A percentile compares a stretch with the other conserved stretches of the same genome.
Conservation (phyloP, 2,113 vertebrate genomes). For the Brachyhypopomus occidentalis region DNA sequence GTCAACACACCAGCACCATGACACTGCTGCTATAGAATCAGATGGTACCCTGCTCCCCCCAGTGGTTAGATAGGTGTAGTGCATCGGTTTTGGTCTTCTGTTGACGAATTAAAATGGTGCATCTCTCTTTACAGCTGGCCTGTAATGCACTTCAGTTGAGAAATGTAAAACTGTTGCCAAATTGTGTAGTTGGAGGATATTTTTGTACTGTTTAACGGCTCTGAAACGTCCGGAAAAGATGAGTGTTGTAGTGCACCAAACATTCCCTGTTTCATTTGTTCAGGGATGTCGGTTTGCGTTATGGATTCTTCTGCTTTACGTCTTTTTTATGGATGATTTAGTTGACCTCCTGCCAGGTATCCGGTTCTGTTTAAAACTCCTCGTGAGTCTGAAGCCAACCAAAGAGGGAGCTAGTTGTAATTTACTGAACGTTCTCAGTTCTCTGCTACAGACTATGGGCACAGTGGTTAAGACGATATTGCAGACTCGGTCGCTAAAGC, state of each 20-base stretch:
- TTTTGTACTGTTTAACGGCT: background rate
- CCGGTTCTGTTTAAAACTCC: background rate
- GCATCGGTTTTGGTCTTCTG: background rate
- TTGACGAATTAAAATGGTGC: background rate
- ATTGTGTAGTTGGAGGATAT: background rate
- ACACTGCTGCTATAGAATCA: background rate
- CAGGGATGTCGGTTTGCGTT: background rate
- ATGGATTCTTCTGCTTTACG: background rate
- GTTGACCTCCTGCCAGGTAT: background rate
- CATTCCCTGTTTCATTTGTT: background rate
- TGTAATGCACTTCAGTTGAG: background rate
- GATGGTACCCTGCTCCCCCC: slow-evolving; percentile 5
- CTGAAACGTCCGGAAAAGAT: background rate
- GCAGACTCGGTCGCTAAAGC: too few species aligned
- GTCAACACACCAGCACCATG: background rate
- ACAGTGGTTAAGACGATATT: too few species aligned
- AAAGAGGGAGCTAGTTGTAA: too few species aligned
- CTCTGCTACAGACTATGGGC: too few species aligned
- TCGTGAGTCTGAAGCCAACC: background rate
- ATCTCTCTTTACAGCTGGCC: slow-evolving; percentile 13
- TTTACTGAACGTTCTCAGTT: too few species aligned
- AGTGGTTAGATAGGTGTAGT: background rate
- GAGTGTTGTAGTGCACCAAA: background rate
- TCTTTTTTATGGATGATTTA: background rate
- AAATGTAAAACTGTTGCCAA: background rate